Percentiles rank a stretch among this genome's conserved stretches.
These are phyloP conservation scores for Thalassophryne amazonica DNA, from an alignment of 2,797 vertebrate species.

Conservation along the genomic window DNA sequence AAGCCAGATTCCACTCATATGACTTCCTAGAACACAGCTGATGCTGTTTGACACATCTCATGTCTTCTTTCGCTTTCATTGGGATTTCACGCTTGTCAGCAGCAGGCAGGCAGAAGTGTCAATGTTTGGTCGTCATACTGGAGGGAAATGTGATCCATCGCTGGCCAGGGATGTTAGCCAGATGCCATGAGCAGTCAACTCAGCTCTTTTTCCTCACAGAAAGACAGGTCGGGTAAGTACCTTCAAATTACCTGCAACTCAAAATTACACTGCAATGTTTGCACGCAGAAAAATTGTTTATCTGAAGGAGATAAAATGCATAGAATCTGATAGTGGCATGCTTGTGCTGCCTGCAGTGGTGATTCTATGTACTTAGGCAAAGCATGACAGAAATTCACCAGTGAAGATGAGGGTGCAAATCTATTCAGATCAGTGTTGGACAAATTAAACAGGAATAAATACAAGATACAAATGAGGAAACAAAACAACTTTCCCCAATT, in stretches of 20 bases:
- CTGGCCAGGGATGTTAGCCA: slow-evolving; percentile 39
- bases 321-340: not conserved
- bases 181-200: slow-evolving; percentile 49
- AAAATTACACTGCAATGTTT: slow-evolving; percentile 12
- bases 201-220: slow-evolving; percentile 39
- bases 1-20: not conserved
- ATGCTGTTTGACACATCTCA: slow-evolving; percentile 22
- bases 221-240: slow-evolving; percentile 32
- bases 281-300: not conserved
- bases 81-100: slow-evolving; percentile 52
- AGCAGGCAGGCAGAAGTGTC: slow-evolving; percentile 40
- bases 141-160: slow-evolving; percentile 62
- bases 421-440: slow-evolving; percentile 21
- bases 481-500: slow-evolving; percentile 31
- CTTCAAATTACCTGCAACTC: slow-evolving; percentile 26
- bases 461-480: slow-evolving; percentile 9
- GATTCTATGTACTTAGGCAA: slow-evolving; percentile 6
- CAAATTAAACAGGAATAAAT: slow-evolving; percentile 32
- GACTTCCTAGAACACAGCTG: not conserved
- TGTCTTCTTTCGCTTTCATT: slow-evolving; percentile 15
- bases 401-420: slow-evolving; percentile 5
- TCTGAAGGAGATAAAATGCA: no score
- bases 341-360: not conserved
- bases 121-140: slow-evolving; percentile 51
- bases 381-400: slow-evolving; percentile 6